Percentiles rank a stretch among this genome's conserved stretches.
Conservation (phyloP, 1,140 invertebrate genomes). For the Drosophila sturtevanti region DNA sequence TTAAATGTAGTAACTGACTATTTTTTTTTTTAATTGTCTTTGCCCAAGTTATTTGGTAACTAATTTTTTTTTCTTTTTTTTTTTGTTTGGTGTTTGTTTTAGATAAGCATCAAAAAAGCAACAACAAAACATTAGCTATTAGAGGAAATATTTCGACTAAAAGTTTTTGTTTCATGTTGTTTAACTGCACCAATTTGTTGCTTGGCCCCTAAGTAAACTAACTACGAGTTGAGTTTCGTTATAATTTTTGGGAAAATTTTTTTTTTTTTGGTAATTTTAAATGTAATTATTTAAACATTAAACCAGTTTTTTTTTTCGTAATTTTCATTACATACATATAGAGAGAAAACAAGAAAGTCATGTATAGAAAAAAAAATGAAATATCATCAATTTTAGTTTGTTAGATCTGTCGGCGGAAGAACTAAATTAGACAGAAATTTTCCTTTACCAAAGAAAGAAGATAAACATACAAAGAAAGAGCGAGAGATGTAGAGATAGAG, state of each 20-base stretch:
- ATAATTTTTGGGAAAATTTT: conserved; percentile 41
- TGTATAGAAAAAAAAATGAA: conserved; percentile 50
- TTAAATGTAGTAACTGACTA: not conserved
- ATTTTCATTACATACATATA: conserved; percentile 12
- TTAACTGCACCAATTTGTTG: conserved; percentile 43
- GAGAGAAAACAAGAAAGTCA: conserved; percentile 70
- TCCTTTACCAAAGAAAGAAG: conserved; percentile 15
- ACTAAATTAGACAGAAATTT: conserved; percentile 35
- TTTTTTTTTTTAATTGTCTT: conserved; percentile 8
- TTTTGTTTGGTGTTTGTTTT: conserved; percentile 21
- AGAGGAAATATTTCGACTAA: conserved; percentile 34
- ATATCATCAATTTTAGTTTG: conserved; percentile 51
- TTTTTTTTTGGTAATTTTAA: conserved; percentile 61
- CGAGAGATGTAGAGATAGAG: not conserved
- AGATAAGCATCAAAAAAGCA: conserved; percentile 39
- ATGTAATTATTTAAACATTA: conserved; percentile 80
- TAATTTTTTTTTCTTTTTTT: conserved; percentile 10
- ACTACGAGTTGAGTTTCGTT: conserved; percentile 64
- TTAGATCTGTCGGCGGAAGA: conserved; percentile 53
- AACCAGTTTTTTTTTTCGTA: conserved; percentile 53
- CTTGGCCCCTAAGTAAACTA: conserved; percentile 5
- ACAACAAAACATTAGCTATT: conserved; percentile 43
- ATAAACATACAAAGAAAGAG: conserved; percentile 20
- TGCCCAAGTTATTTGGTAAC: conserved; percentile 41
- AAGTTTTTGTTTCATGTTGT: conserved; percentile 12